Percentiles rank a stretch among this genome's conserved stretches.
Evolutionary conservation across 1,140 invertebrate species (phyloP).

Genomic region (Drosophila simulans): DNA sequence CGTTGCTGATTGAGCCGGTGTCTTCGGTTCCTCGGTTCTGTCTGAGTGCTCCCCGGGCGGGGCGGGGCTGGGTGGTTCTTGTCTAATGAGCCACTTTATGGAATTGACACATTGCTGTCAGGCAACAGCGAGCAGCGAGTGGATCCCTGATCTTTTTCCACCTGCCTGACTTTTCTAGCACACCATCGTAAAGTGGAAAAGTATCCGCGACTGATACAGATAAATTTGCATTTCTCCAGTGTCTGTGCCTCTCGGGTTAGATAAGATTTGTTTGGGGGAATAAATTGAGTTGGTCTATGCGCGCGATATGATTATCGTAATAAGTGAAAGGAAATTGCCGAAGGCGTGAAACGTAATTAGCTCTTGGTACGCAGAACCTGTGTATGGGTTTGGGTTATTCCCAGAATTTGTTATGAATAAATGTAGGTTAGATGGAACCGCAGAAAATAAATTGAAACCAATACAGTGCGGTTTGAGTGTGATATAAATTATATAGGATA

Average conservation of each 20-base stretch:
- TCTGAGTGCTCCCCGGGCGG: background rate
- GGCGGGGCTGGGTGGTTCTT: constrained; percentile 21
- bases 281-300: constrained; percentile 35
- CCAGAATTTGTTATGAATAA: constrained; percentile 3
- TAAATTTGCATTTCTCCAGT: constrained; percentile 30
- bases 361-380: constrained; percentile 5
- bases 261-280: constrained; percentile 36
- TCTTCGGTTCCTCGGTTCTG: constrained; percentile 15
- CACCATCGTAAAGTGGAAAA: constrained; percentile 57
- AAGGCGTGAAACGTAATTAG: constrained; percentile 31
- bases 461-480: constrained; percentile 1
- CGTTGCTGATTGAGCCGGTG: constrained; percentile 51
- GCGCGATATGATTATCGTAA: constrained; percentile 37
- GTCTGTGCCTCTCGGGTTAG: constrained; percentile 17
- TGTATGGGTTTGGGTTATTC: constrained; percentile 13
- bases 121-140: constrained; percentile 61
- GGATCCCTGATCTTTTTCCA: constrained; percentile 54
- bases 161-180: constrained; percentile 73
- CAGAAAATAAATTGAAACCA: background rate
- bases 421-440: no score
- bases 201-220: constrained; percentile 44
- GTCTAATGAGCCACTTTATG: constrained; percentile 80
- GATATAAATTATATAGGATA: constrained; percentile 1
- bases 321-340: constrained; percentile 42
- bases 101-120: constrained; percentile 82